Base-by-base conservation (phyloP, 2,113 vertebrate genomes). In the Petaurus breviceps region DNA sequence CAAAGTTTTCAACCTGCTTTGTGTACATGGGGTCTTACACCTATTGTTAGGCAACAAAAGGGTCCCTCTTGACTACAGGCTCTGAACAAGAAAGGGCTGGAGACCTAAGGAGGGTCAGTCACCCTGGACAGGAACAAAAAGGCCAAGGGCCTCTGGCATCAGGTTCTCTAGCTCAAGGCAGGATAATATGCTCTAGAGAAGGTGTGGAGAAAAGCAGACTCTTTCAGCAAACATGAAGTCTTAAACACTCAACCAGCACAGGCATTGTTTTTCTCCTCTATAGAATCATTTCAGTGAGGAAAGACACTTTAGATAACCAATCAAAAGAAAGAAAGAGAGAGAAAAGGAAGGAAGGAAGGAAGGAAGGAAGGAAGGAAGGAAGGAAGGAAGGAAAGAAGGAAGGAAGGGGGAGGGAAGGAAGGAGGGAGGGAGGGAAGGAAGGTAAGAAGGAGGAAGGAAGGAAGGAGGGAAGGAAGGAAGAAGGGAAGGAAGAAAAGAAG, bases 1-100 rank as follows among this genome's bases (percentile, higher is more conserved):
- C 94, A 97, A 98, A 97, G 95, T 92, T 95, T 95, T 95, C 2
- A 51, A 97, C 98, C 97, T 96, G 97, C 94, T 98, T 97, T 96
- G 95, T 94, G 23, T 6, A 57, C 0, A 31, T 53, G 95, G 94
- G 96, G 90, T 95, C 95, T 95, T 49, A 90, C n/a, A 53, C 52
- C 51, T 95, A 5, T 93, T 91, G 89, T 55, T 96, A 1, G 89
- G 95, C 52, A 96, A 98, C 98, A 98, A 97, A 97, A 96, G 96
- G 92, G 50, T 94, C 97, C 96, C 97, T 98, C 94, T 97, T 93
- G 68, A 49, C 28, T 53, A 61, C 16, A n/a, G 92, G 90, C 94
- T 96, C 94, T 97, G 95, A 97, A 97, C 96, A 96, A 94, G 91
- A 92, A 92, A 94, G 95, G 93, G 97, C 97, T 96, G 96, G 91